Percentiles rank a stretch among this genome's conserved stretches.
Conservation (phyloP, 2,797 vertebrate species). For the Lutjanus campechanus region DNA sequence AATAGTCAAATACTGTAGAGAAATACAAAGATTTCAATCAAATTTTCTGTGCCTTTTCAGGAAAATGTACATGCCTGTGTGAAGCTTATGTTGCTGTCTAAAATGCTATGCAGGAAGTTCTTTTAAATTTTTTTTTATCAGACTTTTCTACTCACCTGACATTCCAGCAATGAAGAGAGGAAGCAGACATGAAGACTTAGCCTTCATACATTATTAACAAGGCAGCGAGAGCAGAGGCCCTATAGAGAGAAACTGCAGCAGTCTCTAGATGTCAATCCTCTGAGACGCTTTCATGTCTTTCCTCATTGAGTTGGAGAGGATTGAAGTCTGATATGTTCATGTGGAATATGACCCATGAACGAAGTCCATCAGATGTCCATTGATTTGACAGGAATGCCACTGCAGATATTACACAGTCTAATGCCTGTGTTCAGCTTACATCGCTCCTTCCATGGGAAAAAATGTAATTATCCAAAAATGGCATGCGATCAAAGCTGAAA, state of each 20-base stretch:
- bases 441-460: neutral
- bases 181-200: slow-evolving; percentile 66
- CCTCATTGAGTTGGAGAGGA: slow-evolving; percentile 19
- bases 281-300: slow-evolving; percentile 36
- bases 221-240: slow-evolving; percentile 45
- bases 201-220: slow-evolving; percentile 80
- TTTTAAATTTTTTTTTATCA: slow-evolving; percentile 36
- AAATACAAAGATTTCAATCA: neutral
- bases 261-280: slow-evolving; percentile 26
- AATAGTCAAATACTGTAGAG: neutral
- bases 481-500: neutral
- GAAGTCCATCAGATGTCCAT: neutral
- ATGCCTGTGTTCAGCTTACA: neutral
- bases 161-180: slow-evolving; percentile 71
- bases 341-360: neutral
- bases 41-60: neutral
- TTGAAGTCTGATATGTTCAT: slow-evolving; percentile 25
- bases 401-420: neutral
- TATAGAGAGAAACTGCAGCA: slow-evolving; percentile 29
- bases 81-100: neutral
- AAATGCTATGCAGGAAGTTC: slow-evolving; percentile 34
- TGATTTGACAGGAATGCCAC: neutral
- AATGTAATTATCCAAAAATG: neutral
- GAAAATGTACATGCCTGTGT: neutral
- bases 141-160: slow-evolving; percentile 70